Conservation (phyloP, 2,113 vertebrate genomes). For the Eretmochelys imbricata region DNA sequence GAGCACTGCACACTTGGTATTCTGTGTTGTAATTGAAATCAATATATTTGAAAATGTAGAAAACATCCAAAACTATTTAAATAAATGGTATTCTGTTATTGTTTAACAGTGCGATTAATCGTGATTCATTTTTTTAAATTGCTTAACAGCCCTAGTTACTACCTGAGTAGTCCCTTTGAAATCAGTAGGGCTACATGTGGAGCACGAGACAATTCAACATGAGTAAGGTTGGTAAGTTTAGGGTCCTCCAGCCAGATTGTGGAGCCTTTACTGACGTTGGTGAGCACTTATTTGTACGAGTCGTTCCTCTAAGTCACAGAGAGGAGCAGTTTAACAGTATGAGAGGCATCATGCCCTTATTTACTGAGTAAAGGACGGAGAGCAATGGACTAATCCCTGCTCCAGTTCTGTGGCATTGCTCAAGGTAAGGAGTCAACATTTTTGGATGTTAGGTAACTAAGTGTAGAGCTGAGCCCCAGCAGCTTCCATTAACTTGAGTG, state of each 20-base stretch:
- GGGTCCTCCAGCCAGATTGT: neutral
- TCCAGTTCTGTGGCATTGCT: neutral
- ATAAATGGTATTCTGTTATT: too few relatives aligned
- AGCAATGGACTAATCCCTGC: neutral
- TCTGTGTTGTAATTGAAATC: too few relatives aligned
- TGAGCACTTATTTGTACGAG: neutral
- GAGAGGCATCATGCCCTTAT: neutral
- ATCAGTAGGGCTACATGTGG: fast-evolving
- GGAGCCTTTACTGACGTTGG: neutral
- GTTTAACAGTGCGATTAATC: too few relatives aligned
- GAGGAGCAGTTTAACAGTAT: neutral
- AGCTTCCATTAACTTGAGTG: too few relatives aligned
- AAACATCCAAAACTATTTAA: too few relatives aligned
- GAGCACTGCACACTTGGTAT: too few relatives aligned
- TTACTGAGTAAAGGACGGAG: neutral
- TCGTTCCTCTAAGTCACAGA: neutral
- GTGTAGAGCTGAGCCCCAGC: neutral
- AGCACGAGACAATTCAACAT: neutral
- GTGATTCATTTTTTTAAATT: too few relatives aligned
- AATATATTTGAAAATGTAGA: too few relatives aligned
- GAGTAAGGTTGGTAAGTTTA: neutral
- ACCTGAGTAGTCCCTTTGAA: neutral
- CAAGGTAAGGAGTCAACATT: neutral
- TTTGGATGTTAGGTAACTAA: neutral
- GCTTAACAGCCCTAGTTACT: neutral